Evolutionary conservation across 1,140 invertebrate genomes (phyloP), one percentile per base, ranked within the genome.

Genomic region (Thaumetopoea pityocampa): DNA sequence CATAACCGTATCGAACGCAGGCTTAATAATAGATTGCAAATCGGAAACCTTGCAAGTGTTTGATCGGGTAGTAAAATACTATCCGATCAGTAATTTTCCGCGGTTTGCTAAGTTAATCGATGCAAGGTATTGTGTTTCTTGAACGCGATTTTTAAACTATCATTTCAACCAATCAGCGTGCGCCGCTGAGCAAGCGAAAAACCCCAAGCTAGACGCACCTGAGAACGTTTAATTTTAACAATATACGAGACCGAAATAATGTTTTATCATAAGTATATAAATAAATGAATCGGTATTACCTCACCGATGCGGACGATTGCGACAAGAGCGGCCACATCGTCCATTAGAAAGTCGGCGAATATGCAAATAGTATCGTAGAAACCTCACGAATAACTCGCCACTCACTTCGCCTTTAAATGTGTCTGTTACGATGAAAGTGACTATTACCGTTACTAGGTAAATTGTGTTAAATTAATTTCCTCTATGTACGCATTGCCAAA

Each of bases 341-440:
- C 76, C 74, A 83, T 83, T 83, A 83, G 79, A 83, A 83, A 83
- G 79, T 83, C 76, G 67, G 65, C 67, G 72, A 79, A 83, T 83
- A 83, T 83, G 79, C 79, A 83, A 83, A 83, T 83, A 81, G 74
- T 83, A 79, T 79, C 67, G 77, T 83, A 81, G 77, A 81, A 81
- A 81, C 74, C 77, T 68, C 74, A 83, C 79, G 73, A 83, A 80
- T 79, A 81, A 73, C 79, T 79, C 76, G 72, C 79, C 79, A 79
- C 71, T 80, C 76, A 77, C 73, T 71, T 74, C 64, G 72, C 68
- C 67, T 80, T 77, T 73, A 80, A 77, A 80, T 71, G 73, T 72
- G 67, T 68, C 71, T 77, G 63, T 67, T 74, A 62, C 78, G 76
- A 80, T 82, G 76, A 82, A 82, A 82, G 78, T 82, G 71, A 72